phyloP scores from a whole-genome alignment of 2,797 vertebrate genomes.

The Hybognathus amarus region DNA sequence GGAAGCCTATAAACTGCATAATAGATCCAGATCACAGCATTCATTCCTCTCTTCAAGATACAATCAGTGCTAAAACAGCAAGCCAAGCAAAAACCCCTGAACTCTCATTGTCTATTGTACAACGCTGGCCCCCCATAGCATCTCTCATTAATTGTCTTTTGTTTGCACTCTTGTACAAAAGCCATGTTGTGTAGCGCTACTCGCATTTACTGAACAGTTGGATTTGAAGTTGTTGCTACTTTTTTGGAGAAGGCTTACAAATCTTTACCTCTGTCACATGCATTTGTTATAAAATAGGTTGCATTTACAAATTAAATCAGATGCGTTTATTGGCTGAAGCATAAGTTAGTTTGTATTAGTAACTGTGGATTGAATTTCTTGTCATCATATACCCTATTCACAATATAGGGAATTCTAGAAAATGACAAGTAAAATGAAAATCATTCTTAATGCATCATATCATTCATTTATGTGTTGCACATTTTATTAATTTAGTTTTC shows the following conservation, averaged over 20 bases:
- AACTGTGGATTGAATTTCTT: not conserved
- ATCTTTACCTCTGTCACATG: not conserved
- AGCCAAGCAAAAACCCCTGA: constrained; percentile 62
- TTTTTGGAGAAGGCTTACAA: not conserved
- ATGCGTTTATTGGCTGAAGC: not conserved
- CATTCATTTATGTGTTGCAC: not conserved
- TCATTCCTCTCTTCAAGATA: constrained; percentile 70
- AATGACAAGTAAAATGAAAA: not conserved
- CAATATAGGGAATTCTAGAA: not conserved
- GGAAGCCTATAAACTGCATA: constrained; percentile 69
- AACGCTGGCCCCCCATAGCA: constrained; percentile 59
- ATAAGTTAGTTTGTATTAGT: not conserved
- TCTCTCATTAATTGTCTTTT: constrained; percentile 65
- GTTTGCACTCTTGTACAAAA: constrained; percentile 70
- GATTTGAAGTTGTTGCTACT: not conserved
- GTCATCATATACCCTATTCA: not conserved
- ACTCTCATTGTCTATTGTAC: constrained; percentile 65
- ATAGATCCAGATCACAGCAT: constrained; percentile 62
- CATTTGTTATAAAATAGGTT: not conserved
- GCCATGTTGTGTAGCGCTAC: constrained; percentile 60
- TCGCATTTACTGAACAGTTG: constrained; percentile 12
- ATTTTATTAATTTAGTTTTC: not conserved
- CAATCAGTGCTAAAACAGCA: constrained; percentile 69
- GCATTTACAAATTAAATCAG: not conserved
- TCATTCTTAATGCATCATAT: not conserved